Conservation (phyloP, 2,888 invertebrate genomes). For the Trissolcus brochymenae region DNA sequence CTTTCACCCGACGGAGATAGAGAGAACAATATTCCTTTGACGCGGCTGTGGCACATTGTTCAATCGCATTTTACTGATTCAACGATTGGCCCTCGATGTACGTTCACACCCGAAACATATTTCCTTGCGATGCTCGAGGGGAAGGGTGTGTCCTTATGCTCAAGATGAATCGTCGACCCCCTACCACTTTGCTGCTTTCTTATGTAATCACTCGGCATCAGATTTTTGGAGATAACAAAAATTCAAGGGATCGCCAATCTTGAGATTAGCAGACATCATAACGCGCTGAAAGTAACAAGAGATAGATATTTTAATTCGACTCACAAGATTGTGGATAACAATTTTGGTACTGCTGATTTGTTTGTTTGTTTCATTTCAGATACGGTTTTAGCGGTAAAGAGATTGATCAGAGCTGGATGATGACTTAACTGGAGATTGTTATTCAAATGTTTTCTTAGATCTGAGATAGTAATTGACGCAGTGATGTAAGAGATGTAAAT, state of each 20-base stretch:
- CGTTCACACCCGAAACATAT: slow-evolving; percentile 57
- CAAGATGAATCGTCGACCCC: slow-evolving; percentile 40
- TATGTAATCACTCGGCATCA: neutral
- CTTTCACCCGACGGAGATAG: slow-evolving; percentile 8
- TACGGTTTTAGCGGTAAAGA: neutral
- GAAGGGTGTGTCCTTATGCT: slow-evolving; percentile 52
- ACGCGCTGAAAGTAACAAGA: too few relatives aligned
- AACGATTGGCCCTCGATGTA: slow-evolving; percentile 63
- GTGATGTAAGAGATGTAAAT: too few relatives aligned
- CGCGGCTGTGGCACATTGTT: slow-evolving; percentile 51
- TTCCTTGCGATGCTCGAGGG: slow-evolving; percentile 48
- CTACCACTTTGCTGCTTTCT: slow-evolving; percentile 8
- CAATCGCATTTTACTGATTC: slow-evolving; percentile 65
- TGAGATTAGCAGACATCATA: too few relatives aligned
- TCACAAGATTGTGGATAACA: too few relatives aligned
- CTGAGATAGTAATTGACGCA: too few relatives aligned
- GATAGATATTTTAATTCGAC: too few relatives aligned
- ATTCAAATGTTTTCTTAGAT: too few relatives aligned
- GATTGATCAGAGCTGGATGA: neutral
- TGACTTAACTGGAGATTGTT: too few relatives aligned
- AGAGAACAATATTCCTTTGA: slow-evolving; percentile 33
- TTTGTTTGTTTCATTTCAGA: neutral
- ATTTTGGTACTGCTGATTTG: too few relatives aligned
- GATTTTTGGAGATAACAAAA: neutral
- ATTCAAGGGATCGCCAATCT: neutral